A percentile compares a stretch with the other conserved stretches of the same genome.
Evolutionary conservation across 2,797 vertebrate species (phyloP).

Genomic region (Pogonophryne albipinna): DNA sequence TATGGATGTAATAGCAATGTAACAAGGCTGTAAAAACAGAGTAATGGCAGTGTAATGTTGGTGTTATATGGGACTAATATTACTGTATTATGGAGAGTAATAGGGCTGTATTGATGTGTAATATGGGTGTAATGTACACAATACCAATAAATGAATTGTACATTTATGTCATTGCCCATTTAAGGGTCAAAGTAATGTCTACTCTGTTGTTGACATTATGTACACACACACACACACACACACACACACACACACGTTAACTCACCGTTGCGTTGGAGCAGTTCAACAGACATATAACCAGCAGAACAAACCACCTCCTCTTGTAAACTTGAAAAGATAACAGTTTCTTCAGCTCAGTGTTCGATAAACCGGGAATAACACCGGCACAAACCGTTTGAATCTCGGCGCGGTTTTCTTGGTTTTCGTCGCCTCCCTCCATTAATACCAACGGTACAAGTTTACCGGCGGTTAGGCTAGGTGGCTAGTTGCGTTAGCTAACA

Average conservation of each 20-base stretch:
- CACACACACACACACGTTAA: not conserved
- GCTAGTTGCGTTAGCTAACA: not conserved
- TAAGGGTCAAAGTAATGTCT: too few species aligned
- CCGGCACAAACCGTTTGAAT: not conserved
- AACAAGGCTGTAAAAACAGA: too few species aligned
- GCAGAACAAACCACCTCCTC: constrained; percentile 90
- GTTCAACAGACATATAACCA: constrained; percentile 88
- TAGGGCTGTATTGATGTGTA: too few species aligned
- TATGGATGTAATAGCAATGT: too few species aligned
- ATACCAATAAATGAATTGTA: too few species aligned
- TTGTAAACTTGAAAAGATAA: constrained; percentile 79
- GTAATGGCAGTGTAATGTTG: too few species aligned
- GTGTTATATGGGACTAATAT: too few species aligned
- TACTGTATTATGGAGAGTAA: too few species aligned
- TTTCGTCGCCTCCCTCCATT: constrained; percentile 51
- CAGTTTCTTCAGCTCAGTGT: constrained; percentile 2
- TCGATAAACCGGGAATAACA: not conserved
- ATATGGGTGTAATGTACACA: too few species aligned
- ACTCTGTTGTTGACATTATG: too few species aligned
- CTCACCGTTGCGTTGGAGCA: constrained; percentile 92
- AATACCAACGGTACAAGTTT: not conserved
- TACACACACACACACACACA: too few species aligned
- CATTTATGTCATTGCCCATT: too few species aligned
- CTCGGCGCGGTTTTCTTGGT: not conserved
- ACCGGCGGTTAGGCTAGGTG: not conserved